Evolutionary conservation across 2,797 vertebrate genomes (phyloP).

Genomic region (Pelobates cultripes): DNA sequence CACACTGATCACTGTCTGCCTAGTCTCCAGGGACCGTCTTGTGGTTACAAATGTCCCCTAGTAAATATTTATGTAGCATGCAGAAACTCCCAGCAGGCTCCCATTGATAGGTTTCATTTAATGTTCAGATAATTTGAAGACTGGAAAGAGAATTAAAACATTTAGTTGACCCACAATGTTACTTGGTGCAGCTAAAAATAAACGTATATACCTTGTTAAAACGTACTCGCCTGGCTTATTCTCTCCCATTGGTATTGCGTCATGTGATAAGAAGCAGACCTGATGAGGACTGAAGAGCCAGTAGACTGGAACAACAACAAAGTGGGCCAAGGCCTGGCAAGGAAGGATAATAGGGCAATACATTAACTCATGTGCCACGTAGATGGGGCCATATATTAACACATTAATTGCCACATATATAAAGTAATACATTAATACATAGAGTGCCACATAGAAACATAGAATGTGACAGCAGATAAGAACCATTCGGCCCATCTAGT

Average conservation of each 20-base stretch:
- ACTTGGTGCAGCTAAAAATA: background rate
- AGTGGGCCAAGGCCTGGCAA: conserved; percentile 2
- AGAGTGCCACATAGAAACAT: no score
- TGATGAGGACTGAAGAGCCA: conserved; percentile 38
- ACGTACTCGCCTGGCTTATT: background rate
- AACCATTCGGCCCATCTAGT: no score
- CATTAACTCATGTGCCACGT: no score
- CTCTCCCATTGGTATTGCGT: background rate
- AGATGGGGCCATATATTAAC: no score
- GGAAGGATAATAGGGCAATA: no score
- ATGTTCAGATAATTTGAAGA: no score
- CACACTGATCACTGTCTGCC: background rate
- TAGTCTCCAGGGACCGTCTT: background rate
- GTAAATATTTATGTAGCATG: background rate
- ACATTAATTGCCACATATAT: no score
- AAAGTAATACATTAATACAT: no score
- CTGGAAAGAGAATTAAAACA: background rate
- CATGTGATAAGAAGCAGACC: conserved; percentile 15
- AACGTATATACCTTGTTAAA: background rate
- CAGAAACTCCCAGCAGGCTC: background rate
- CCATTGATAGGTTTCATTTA: background rate
- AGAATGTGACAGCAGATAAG: no score
- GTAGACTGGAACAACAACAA: conserved; percentile 35
- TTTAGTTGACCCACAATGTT: background rate
- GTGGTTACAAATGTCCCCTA: background rate